phyloP scores from a whole-genome alignment of 2,797 vertebrate species.

The Mionectes olivaceus region DNA sequence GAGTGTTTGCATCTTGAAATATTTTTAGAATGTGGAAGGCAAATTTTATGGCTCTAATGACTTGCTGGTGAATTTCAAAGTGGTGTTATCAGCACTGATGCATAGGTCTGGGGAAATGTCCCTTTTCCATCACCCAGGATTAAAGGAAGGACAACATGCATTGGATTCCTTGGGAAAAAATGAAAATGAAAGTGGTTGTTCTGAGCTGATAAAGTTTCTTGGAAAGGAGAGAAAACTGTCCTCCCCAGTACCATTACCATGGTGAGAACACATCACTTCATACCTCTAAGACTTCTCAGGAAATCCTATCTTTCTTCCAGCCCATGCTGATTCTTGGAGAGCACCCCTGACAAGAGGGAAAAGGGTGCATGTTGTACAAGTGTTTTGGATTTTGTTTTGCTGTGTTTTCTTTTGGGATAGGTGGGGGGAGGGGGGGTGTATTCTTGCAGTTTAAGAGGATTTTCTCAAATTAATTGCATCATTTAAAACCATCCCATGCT shows the following conservation, averaged over 20 bases:
- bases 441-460: neutral
- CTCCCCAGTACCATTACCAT: neutral
- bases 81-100: constrained; percentile 27
- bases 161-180: neutral
- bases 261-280: neutral
- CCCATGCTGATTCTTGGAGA: neutral
- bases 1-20: constrained; percentile 54
- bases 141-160: neutral
- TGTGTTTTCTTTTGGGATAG: neutral
- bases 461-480: neutral
- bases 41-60: constrained; percentile 43
- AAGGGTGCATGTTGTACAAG: neutral
- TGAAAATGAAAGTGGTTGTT: neutral
- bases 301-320: neutral
- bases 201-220: neutral
- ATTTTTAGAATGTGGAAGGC: neutral
- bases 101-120: neutral
- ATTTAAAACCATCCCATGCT: neutral
- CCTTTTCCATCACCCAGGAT: neutral
- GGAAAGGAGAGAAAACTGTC: neutral
- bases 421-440: fast-evolving
- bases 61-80: constrained; percentile 62
- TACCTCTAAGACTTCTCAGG: neutral
- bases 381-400: neutral
- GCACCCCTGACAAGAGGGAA: neutral